Evolutionary conservation across 2,797 vertebrate species (phyloP).

Genomic region (Gambelia wislizenii): DNA sequence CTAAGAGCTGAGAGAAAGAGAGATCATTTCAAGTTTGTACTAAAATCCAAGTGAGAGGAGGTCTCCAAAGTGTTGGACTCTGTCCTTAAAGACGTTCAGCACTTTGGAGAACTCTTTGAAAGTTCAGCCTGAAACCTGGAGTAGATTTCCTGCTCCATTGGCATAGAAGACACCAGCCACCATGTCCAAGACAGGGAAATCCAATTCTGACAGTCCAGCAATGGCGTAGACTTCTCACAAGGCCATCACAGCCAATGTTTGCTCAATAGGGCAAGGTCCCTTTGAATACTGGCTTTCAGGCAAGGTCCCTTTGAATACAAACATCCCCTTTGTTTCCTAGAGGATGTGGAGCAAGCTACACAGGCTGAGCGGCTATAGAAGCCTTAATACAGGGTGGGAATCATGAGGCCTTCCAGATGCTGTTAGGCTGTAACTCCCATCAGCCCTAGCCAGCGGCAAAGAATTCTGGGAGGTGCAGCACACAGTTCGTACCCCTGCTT

Average conservation of each 20-base stretch:
- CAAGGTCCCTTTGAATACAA: background rate
- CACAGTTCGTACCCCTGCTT: too few relatives aligned
- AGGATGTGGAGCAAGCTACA: background rate
- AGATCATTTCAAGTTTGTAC: too few relatives aligned
- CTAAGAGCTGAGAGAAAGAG: too few relatives aligned
- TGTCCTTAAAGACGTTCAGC: background rate
- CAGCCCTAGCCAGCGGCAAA: too few relatives aligned
- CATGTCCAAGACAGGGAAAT: background rate
- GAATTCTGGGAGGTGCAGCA: too few relatives aligned
- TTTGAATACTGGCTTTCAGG: background rate
- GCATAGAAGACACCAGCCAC: too few relatives aligned
- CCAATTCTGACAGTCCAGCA: background rate
- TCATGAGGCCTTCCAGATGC: too few relatives aligned
- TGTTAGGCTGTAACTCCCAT: too few relatives aligned
- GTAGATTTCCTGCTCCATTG: too few relatives aligned
- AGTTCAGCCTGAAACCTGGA: too few relatives aligned
- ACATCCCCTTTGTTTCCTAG: background rate
- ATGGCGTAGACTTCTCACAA: background rate
- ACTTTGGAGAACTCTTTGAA: background rate
- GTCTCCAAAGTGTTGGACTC: background rate
- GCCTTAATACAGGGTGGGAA: too few relatives aligned
- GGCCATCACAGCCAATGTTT: background rate
- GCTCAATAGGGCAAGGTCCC: background rate
- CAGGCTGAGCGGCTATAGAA: background rate
- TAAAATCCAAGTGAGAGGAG: too few relatives aligned